Conservation (phyloP, 1,140 invertebrate species). For the Hesperophylax magnus region DNA sequence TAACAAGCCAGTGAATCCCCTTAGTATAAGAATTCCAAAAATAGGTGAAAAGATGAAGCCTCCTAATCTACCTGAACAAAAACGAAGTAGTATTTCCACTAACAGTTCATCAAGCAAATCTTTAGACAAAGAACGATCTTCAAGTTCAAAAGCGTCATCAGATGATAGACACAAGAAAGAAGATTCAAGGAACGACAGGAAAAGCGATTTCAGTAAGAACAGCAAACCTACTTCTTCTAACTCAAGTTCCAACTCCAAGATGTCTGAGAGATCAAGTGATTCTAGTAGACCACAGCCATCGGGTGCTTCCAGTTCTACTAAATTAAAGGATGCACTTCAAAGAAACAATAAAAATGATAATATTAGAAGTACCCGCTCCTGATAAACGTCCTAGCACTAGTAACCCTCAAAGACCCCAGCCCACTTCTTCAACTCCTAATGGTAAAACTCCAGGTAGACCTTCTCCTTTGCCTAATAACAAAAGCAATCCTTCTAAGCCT, state of each 20-base stretch:
- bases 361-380: not conserved
- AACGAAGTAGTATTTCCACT: not conserved
- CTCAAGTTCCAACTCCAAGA: slow-evolving; percentile 10
- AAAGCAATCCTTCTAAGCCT: not conserved
- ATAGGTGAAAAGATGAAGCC: slow-evolving; percentile 62
- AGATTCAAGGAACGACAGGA: slow-evolving; percentile 25
- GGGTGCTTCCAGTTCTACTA: not conserved
- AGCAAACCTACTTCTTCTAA: slow-evolving; percentile 4
- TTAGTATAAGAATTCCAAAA: slow-evolving; percentile 68
- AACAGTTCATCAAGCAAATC: not conserved
- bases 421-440: slow-evolving; percentile 18
- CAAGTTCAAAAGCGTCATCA: slow-evolving; percentile 3
- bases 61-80: slow-evolving; percentile 2
- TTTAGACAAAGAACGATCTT: slow-evolving; percentile 34
- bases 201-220: slow-evolving; percentile 35
- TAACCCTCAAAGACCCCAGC: not conserved
- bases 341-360: not conserved
- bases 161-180: slow-evolving; percentile 21
- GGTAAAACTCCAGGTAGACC: not conserved
- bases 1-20: slow-evolving; percentile 53
- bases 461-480: slow-evolving; percentile 22
- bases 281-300: not conserved
- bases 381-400: slow-evolving; percentile 17
- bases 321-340: slow-evolving; percentile 7
- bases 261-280: slow-evolving; percentile 8